Conservation (phyloP, 2,113 vertebrate genomes). For the Orycteropus afer region DNA sequence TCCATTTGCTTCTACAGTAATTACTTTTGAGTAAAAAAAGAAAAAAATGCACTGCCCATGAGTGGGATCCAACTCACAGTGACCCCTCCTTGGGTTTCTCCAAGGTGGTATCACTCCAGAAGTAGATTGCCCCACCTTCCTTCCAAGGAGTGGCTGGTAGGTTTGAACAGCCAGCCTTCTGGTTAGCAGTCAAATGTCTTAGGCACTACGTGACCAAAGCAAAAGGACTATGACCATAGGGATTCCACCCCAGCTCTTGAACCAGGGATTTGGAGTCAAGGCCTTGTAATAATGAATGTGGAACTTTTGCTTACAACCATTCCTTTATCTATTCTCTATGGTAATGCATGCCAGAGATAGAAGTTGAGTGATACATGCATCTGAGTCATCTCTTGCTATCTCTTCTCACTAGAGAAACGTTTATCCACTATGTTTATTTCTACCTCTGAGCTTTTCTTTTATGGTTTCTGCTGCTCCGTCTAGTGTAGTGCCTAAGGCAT, state of each 20-base stretch:
- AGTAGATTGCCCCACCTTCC: no score
- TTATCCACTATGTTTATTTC: background rate
- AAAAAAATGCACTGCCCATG: no score
- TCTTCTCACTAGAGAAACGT: background rate
- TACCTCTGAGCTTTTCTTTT: no score
- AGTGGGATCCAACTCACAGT: no score
- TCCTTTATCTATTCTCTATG: background rate
- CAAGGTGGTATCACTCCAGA: no score
- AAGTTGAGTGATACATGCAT: fast-evolving
- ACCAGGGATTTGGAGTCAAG: background rate
- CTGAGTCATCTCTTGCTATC: background rate
- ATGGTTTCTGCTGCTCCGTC: background rate
- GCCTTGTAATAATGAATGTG: background rate
- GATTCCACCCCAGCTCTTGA: background rate
- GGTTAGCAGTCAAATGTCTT: no score
- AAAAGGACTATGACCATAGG: background rate
- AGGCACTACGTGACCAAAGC: no score
- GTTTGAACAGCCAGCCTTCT: no score
- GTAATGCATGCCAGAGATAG: background rate
- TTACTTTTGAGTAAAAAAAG: background rate
- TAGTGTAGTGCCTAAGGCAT: no score
- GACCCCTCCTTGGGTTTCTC: no score
- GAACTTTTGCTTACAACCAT: background rate
- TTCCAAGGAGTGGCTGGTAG: no score
- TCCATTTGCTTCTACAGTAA: background rate